Conservation (phyloP, 2,797 vertebrate genomes). For the Hozukius guyotensis region DNA sequence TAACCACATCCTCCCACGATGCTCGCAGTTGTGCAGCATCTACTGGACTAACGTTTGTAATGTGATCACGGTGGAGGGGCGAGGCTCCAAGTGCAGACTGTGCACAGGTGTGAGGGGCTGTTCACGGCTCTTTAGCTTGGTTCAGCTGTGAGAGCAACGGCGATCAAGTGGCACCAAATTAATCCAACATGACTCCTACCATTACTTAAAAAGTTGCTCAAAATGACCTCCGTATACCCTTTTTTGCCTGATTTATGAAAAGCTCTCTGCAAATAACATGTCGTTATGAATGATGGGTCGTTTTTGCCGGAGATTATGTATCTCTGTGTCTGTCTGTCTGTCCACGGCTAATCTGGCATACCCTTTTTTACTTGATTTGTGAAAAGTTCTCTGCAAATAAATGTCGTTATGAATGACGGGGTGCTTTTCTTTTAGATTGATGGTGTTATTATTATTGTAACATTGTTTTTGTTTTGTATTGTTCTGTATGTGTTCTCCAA, state of each 20-base stretch:
- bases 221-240: neutral
- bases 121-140: neutral
- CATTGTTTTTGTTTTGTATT: too few relatives aligned
- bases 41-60: neutral
- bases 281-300: accelerated
- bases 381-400: neutral
- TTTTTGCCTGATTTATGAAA: too few relatives aligned
- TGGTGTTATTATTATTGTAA: too few relatives aligned
- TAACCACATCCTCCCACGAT: slow-evolving; percentile 50
- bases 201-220: neutral
- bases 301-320: too few relatives aligned
- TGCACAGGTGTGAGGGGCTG: slow-evolving; percentile 35
- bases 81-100: neutral
- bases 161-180: neutral
- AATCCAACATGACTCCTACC: neutral
- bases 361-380: too few relatives aligned
- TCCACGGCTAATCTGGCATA: too few relatives aligned
- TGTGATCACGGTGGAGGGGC: slow-evolving; percentile 13
- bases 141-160: slow-evolving; percentile 4
- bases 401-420: too few relatives aligned
- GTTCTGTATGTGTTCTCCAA: too few relatives aligned
- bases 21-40: slow-evolving; percentile 46
- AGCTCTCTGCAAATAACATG: too few relatives aligned
- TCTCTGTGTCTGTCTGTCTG: too few relatives aligned
- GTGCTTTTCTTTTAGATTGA: too few relatives aligned